phyloP scores from a whole-genome alignment of 2,113 vertebrate genomes.

The Notechis scutatus region DNA sequence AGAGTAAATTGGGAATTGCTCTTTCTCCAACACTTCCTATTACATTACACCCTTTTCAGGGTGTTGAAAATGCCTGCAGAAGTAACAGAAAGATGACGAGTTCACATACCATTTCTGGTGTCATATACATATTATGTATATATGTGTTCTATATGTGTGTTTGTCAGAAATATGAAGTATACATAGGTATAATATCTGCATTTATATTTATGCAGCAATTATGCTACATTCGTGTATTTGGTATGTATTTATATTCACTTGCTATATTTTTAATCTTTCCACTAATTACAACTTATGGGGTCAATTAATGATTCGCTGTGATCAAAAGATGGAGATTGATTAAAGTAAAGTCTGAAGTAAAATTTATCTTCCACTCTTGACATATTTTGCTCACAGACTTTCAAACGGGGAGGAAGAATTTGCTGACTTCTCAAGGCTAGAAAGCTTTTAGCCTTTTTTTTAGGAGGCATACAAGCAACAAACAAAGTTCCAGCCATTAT shows the following conservation, averaged over 20 bases:
- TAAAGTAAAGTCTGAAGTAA: background rate
- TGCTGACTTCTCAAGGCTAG: background rate
- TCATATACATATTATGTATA: background rate
- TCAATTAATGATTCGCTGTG: background rate
- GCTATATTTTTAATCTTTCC: background rate
- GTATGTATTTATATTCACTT: background rate
- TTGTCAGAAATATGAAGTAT: background rate
- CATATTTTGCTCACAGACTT: background rate
- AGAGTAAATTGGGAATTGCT: background rate
- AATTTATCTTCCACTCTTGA: background rate
- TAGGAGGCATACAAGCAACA: conserved; percentile 8
- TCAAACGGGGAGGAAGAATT: background rate
- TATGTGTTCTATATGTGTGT: background rate
- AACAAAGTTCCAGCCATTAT: background rate
- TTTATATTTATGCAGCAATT: background rate
- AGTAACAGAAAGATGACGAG: background rate
- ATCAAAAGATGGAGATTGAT: background rate
- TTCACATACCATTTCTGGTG: background rate
- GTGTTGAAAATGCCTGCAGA: background rate
- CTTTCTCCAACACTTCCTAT: background rate
- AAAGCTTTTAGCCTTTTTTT: background rate
- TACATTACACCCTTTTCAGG: background rate
- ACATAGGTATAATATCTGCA: background rate
- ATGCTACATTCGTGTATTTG: background rate
- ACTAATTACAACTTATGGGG: background rate